Evolutionary conservation across 2,797 vertebrate species (phyloP), one percentile per base, ranked within the genome.

Genomic region (Notolepis coatsorum): DNA sequence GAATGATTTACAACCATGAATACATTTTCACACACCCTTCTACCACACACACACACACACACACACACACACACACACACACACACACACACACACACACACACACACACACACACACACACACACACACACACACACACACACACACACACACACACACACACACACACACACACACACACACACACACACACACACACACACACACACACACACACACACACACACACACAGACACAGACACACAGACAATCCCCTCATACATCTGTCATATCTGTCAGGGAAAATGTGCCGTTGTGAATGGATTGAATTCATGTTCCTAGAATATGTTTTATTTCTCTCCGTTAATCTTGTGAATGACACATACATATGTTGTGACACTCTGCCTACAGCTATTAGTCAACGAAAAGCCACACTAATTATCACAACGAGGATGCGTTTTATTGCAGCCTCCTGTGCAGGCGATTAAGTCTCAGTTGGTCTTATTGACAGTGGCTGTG

Each of bases 191-290:
- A n/a, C n/a, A n/a, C n/a, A n/a, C n/a, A n/a, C n/a, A n/a, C n/a
- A n/a, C n/a, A n/a, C n/a, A n/a, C n/a, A n/a, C n/a, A n/a, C n/a
- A n/a, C n/a, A n/a, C n/a, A n/a, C n/a, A n/a, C n/a, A n/a, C n/a
- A n/a, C n/a, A n/a, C n/a, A n/a, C n/a, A n/a, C n/a, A n/a, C n/a
- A n/a, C n/a, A n/a, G n/a, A n/a, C n/a, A n/a, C n/a, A n/a, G n/a
- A n/a, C n/a, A n/a, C n/a, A n/a, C n/a, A n/a, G n/a, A n/a, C n/a
- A n/a, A n/a, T n/a, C 2, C 3, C 23, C 33, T 31, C 5, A 15
- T 61, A 30, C 63, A 61, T 2, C 38, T 15, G 51, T 54, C 70
- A 28, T 63, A 75, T 76, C 77, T 72, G 76, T 83, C 68, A 63
- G 57, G 18, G 1, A 9, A 48, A 0, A 9, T 52, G 28, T 66